phyloP scores from a whole-genome alignment of 2,797 vertebrate genomes.

The Sebastes ruberrimus region DNA sequence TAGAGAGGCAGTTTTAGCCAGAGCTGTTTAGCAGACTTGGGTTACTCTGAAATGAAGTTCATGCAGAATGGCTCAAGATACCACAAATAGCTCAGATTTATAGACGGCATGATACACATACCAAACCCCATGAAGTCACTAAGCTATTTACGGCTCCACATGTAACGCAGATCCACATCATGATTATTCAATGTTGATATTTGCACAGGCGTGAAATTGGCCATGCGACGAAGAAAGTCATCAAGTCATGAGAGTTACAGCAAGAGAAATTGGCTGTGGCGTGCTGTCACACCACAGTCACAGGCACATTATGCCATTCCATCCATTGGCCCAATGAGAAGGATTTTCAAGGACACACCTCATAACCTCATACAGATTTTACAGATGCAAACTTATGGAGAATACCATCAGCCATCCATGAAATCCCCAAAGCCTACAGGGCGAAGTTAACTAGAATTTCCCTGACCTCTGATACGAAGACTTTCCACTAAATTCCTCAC shows the following conservation, averaged over 20 bases:
- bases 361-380: not conserved
- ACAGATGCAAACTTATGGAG: slow-evolving; percentile 7
- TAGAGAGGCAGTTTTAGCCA: slow-evolving; percentile 67
- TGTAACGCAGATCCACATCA: slow-evolving; percentile 1
- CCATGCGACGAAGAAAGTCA: not conserved
- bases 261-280: not conserved
- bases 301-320: not conserved
- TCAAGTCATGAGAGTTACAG: not conserved
- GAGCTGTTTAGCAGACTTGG: slow-evolving; percentile 59
- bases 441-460: not conserved
- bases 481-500: slow-evolving; percentile 37
- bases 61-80: slow-evolving; percentile 60
- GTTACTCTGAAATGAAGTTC: slow-evolving; percentile 65
- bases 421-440: not conserved
- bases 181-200: slow-evolving; percentile 9
- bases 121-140: slow-evolving; percentile 55
- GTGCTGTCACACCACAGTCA: not conserved
- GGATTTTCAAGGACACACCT: not conserved
- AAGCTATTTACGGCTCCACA: slow-evolving; percentile 37
- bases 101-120: slow-evolving; percentile 46
- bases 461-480: slow-evolving; percentile 13
- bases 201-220: not conserved
- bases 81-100: slow-evolving; percentile 56
- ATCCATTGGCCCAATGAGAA: not conserved
- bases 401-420: not conserved